Base-by-base conservation (phyloP, 2,888 invertebrate genomes). In the Cheilosia impressa region DNA sequence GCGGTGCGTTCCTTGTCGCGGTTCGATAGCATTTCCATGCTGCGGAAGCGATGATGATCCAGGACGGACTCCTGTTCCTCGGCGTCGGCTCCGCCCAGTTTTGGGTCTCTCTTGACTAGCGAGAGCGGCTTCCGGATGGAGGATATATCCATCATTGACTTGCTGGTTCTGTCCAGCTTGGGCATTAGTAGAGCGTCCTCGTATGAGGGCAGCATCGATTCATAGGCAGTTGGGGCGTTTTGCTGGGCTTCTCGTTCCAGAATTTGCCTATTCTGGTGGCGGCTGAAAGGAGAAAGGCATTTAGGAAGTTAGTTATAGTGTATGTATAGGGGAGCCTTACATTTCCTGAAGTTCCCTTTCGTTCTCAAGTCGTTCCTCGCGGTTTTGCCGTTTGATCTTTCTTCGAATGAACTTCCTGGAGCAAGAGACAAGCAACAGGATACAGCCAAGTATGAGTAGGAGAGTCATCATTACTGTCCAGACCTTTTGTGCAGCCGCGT, bases 141-240 rank as follows among this genome's bases (percentile, higher is more conserved):
- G 0, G 93, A 91, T 6, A 91, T 55, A 79, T 91, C 90, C 76
- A 90, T 47, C 90, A 93, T 90, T 0, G 95, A 95, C 88, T 94
- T 94, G 88, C 93, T 93, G 0, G 95, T 95, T 4, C 93, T 91
- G 88, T 94, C 95, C 47, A 96, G 89, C 89, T 95, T 94, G 1
- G 96, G 96, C 95, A 96, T 95, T 22, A 95, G 93, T 73, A 96
- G 93, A 41, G 96, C 96, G 92, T 96, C 96, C 88, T 95, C 95
- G 89, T 96, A 96, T 3, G 95, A 95, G 0, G 96, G 96, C 45
- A 96, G 95, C 77, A 94, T 94, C 38, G 95, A 93, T 91, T 96
- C 96, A 88, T 95, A 93, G 0, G 95, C 95, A 22, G 83, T 84
- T 6, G 95, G 94, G 24, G 95, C 94, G 89, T 94, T 95, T 66